phyloP scores from a whole-genome alignment of 2,113 vertebrate genomes.

The Lepisosteus oculatus region DNA sequence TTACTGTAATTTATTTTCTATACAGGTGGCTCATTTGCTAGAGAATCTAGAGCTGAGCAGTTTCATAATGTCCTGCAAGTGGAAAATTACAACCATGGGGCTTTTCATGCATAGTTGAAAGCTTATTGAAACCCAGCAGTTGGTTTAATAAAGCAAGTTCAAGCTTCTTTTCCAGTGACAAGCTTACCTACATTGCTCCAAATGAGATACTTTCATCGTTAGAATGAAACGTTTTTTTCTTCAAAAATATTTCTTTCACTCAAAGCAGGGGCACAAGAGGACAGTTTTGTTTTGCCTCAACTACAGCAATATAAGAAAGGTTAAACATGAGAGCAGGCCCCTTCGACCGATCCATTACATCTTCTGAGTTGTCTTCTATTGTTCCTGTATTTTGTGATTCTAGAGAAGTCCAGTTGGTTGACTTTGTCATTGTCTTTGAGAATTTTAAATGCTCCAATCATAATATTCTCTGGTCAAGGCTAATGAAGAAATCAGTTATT shows the following conservation, averaged over 20 bases:
- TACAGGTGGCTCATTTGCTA: background rate
- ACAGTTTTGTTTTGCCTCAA: background rate
- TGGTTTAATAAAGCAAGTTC: conserved; percentile 8
- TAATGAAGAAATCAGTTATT: too few relatives aligned
- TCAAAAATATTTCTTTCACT: background rate
- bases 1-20: background rate
- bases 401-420: too few relatives aligned
- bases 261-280: background rate
- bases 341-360: too few relatives aligned
- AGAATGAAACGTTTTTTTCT: conserved; percentile 11
- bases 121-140: background rate
- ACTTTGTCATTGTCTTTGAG: too few relatives aligned
- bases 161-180: conserved; percentile 16
- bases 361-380: too few relatives aligned
- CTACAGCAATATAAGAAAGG: too few relatives aligned
- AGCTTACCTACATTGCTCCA: conserved; percentile 13
- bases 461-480: too few relatives aligned
- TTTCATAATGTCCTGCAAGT: background rate
- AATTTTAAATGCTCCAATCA: too few relatives aligned
- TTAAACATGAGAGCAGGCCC: too few relatives aligned
- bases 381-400: too few relatives aligned
- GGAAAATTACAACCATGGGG: background rate
- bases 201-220: conserved; percentile 15
- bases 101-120: background rate
- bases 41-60: background rate